Evolutionary conservation across 2,113 vertebrate species (phyloP).

Genomic region (Hippocampus abdominalis): DNA sequence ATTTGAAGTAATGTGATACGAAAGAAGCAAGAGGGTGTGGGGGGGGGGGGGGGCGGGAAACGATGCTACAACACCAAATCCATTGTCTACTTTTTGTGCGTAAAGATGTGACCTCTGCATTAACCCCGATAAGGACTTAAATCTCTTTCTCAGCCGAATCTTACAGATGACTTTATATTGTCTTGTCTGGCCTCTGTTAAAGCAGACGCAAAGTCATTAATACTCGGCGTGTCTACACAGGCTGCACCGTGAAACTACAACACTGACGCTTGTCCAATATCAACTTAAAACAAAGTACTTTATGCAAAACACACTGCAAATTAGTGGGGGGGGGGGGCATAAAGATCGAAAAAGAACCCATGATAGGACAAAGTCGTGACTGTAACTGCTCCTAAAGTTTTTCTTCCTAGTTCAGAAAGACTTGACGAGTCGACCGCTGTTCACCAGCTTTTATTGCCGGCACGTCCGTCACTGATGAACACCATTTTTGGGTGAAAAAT

Average conservation of each 20-base stretch:
- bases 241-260: background rate
- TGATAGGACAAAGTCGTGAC: too few relatives aligned
- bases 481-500: too few relatives aligned
- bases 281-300: background rate
- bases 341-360: too few relatives aligned
- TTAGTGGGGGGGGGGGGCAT: too few relatives aligned
- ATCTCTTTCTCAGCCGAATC: background rate
- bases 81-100: conserved; percentile 9
- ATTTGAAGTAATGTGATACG: conserved; percentile 27
- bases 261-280: background rate
- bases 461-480: too few relatives aligned
- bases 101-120: conserved; percentile 13
- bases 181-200: background rate
- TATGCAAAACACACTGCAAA: too few relatives aligned
- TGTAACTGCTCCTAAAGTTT: too few relatives aligned
- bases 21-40: background rate
- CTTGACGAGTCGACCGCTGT: too few relatives aligned
- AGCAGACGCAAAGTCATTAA: conserved; percentile 1
- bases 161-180: background rate
- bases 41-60: background rate
- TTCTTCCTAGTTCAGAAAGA: too few relatives aligned
- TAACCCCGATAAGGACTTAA: background rate
- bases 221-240: background rate
- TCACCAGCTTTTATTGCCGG: too few relatives aligned
- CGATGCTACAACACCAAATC: background rate